Evolutionary conservation across 35 echinoderm and acorn worm species (phyloP), one percentile per base, ranked within the genome.

Genomic region (Patiria miniata): DNA sequence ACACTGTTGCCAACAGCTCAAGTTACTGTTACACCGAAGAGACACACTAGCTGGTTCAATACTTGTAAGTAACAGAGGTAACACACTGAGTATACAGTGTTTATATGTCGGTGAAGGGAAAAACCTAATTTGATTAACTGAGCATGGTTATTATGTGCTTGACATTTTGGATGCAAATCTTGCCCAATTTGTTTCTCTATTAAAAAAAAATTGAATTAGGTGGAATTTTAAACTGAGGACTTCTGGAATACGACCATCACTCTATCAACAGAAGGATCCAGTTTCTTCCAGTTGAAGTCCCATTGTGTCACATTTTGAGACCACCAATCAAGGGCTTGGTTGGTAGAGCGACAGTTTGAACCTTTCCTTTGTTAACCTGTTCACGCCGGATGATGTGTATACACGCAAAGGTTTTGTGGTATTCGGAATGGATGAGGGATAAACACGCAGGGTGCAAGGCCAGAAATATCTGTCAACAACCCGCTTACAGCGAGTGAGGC

Each of bases 11-110:
- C 40, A 52, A 22, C 80, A 52, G 2, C 28, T 26, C 80, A 82
- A 44, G 39, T 82, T 7, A 18, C 16, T 51, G 39, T 51, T 5
- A 53, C 51, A 33, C 80, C 80, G 9, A 44, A 23, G 9, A 47
- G 80, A 53, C 18, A 82, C 50, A 82, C 21, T 12, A 82, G 80
- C 80, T 82, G 80, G 80, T 52, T 52, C 47, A 82, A 82, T 21
- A 82, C 80, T 51, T 82, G 80, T 82, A 28, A 26, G 80, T 82
- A 82, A 17, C 18, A 0, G n/a, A 36, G 34, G n/a, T 23, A 42
- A 51, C 37, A 80, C 33, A 15, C 37, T 5, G 17, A 78, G 12
- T 78, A 36, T 36, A 6, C 19, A 78, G 21, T 37, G 21, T 21
- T 8, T 78, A 36, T 5, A 40, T 2, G 4, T 38, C 3, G 8